A percentile compares a stretch with the other conserved stretches of the same genome.
Evolutionary conservation across 53 echinoderm and acorn worm species (phyloP).

Genomic region (Echinarachnius parma): DNA sequence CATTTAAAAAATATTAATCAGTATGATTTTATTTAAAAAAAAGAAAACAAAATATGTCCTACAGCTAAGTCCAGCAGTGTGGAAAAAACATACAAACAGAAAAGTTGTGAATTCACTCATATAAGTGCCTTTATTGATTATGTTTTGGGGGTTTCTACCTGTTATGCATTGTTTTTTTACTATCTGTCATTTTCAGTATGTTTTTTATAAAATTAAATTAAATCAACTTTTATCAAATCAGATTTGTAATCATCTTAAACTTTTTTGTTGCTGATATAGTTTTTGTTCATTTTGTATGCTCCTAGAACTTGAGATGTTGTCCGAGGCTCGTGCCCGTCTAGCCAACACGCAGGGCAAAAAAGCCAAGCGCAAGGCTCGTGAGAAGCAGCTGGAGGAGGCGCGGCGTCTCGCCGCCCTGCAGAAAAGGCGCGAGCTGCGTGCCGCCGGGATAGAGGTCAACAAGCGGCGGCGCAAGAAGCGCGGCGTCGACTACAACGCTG

Average conservation of each 20-base stretch:
- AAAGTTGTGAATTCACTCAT: too few species aligned
- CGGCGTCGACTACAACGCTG: slow-evolving; percentile 96
- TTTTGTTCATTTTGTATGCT: not conserved
- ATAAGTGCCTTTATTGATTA: too few species aligned
- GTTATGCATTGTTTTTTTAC: too few species aligned
- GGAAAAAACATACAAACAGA: too few species aligned
- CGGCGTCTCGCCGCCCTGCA: slow-evolving; percentile 90
- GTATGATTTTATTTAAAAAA: too few species aligned
- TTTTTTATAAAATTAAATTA: too few species aligned
- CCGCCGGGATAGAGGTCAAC: slow-evolving; percentile 89
- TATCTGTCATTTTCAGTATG: too few species aligned
- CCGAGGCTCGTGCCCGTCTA: slow-evolving; percentile 96
- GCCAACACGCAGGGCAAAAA: slow-evolving; percentile 99
- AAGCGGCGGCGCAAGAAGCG: slow-evolving; percentile 89
- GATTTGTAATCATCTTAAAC: not conserved
- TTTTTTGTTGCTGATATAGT: not conserved
- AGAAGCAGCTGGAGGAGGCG: slow-evolving; percentile 95
- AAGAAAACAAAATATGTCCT: too few species aligned
- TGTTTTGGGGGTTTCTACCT: too few species aligned
- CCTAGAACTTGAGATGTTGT: slow-evolving; percentile 97
- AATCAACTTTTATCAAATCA: not conserved
- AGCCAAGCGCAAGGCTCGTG: slow-evolving; percentile 96
- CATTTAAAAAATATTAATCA: too few species aligned
- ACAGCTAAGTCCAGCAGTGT: too few species aligned
- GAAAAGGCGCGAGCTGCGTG: slow-evolving; percentile 89